Conservation (phyloP, 2,113 vertebrate genomes). For the Spea bombifrons region DNA sequence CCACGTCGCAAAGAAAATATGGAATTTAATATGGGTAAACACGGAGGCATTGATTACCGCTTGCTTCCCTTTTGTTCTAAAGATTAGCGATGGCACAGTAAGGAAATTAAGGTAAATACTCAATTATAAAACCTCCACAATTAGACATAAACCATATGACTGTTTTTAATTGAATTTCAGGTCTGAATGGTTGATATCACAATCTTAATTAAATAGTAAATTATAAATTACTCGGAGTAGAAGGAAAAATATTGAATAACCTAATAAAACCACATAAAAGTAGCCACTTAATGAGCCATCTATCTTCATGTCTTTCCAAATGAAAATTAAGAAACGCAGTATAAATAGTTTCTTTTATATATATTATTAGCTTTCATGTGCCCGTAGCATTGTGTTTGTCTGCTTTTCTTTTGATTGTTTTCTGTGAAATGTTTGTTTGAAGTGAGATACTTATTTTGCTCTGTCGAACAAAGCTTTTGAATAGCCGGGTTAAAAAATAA, state of each 20-base stretch:
- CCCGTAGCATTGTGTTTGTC: constrained; percentile 58
- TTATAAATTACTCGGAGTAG: constrained; percentile 35
- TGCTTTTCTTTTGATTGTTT: constrained; percentile 56
- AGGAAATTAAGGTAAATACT: constrained; percentile 30
- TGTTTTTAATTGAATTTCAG: constrained; percentile 43
- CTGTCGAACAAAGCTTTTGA: constrained; percentile 67
- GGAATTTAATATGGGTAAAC: constrained; percentile 8
- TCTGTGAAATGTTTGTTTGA: constrained; percentile 62
- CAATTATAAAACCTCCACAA: neutral
- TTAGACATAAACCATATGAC: constrained; percentile 31
- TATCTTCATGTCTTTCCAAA: constrained; percentile 48
- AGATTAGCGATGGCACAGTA: neutral
- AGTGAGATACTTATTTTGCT: constrained; percentile 73
- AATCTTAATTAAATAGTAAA: constrained; percentile 42
- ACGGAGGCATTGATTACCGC: neutral
- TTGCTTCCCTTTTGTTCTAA: neutral
- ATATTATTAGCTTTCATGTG: constrained; percentile 58
- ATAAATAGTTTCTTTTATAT: constrained; percentile 52
- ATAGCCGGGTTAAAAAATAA: constrained; percentile 61
- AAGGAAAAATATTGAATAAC: constrained; percentile 41
- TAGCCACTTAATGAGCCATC: constrained; percentile 15
- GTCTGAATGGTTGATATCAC: constrained; percentile 40
- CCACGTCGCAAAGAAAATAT: constrained; percentile 9
- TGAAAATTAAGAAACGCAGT: constrained; percentile 53
- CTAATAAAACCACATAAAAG: constrained; percentile 29